phyloP scores from a whole-genome alignment of 2,888 invertebrate genomes.

The Spisula subtruncata region DNA sequence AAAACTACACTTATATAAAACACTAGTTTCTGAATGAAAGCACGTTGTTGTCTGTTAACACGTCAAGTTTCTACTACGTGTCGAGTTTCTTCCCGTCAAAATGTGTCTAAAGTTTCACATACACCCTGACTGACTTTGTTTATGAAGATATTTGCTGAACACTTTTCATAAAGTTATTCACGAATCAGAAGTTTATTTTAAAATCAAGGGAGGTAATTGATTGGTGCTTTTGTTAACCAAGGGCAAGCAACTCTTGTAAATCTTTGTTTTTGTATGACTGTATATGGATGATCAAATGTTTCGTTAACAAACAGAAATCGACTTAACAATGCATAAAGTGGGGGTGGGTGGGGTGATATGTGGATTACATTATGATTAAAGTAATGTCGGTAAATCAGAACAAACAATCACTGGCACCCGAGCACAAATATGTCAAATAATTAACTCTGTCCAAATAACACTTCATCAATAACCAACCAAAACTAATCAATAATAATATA shows the following conservation, averaged over 20 bases:
- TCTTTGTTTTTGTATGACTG: conserved; percentile 61
- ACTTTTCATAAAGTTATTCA: conserved; percentile 16
- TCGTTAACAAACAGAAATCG: neutral
- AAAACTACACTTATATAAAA: conserved; percentile 22
- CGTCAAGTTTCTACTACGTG: neutral
- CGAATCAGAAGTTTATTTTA: neutral
- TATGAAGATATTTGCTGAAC: conserved; percentile 4
- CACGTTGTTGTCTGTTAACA: conserved; percentile 22
- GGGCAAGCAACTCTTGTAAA: conserved; percentile 49
- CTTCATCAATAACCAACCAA: too few species aligned
- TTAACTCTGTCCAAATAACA: too few species aligned
- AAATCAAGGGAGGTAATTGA: conserved; percentile 20
- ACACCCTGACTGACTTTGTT: conserved; percentile 13
- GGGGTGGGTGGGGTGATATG: neutral
- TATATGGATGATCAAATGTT: conserved; percentile 30
- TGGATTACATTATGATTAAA: neutral
- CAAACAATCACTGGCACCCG: neutral
- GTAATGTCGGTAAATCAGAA: neutral
- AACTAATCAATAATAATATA: too few species aligned
- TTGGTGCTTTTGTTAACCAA: conserved; percentile 17
- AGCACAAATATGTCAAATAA: too few species aligned
- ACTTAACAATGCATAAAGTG: conserved; percentile 18
- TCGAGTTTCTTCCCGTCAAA: neutral
- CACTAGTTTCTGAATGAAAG: conserved; percentile 38
- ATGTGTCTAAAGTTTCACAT: neutral